phyloP scores from a whole-genome alignment of 1,140 invertebrate genomes.

The Heliothis virescens region DNA sequence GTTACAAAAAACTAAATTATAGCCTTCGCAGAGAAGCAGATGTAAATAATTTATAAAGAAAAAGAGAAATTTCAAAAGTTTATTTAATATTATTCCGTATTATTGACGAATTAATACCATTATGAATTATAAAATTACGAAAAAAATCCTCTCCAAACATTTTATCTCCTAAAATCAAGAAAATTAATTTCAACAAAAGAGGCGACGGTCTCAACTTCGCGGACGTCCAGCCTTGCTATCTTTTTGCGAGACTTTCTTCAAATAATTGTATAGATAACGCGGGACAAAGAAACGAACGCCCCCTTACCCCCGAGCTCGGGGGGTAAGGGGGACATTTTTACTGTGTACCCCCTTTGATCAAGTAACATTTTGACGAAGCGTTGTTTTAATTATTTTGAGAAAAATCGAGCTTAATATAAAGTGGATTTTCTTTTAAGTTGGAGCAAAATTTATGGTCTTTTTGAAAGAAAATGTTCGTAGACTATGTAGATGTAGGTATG shows the following conservation, averaged over 20 bases:
- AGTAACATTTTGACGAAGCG: slow-evolving; percentile 68
- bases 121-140: no score
- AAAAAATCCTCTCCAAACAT: no score
- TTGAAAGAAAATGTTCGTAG: neutral
- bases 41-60: neutral
- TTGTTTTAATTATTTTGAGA: slow-evolving; percentile 70
- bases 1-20: no score
- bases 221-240: slow-evolving; percentile 78
- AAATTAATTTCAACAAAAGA: slow-evolving; percentile 41
- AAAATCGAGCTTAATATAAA: slow-evolving; percentile 36
- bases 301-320: slow-evolving; percentile 47
- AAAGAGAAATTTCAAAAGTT: neutral
- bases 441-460: neutral
- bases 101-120: neutral
- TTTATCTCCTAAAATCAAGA: slow-evolving; percentile 5
- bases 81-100: slow-evolving; percentile 11
- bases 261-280: slow-evolving; percentile 85
- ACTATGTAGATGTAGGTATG: neutral
- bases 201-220: slow-evolving; percentile 54
- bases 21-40: no score
- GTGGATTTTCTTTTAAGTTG: slow-evolving; percentile 4
- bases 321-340: slow-evolving; percentile 74
- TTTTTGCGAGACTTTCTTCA: slow-evolving; percentile 84
- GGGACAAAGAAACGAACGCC: slow-evolving; percentile 80
- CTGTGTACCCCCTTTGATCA: slow-evolving; percentile 75